Evolutionary conservation across 1,140 invertebrate genomes (phyloP), one percentile per base, ranked within the genome.

Genomic region (Cepaea nemoralis): DNA sequence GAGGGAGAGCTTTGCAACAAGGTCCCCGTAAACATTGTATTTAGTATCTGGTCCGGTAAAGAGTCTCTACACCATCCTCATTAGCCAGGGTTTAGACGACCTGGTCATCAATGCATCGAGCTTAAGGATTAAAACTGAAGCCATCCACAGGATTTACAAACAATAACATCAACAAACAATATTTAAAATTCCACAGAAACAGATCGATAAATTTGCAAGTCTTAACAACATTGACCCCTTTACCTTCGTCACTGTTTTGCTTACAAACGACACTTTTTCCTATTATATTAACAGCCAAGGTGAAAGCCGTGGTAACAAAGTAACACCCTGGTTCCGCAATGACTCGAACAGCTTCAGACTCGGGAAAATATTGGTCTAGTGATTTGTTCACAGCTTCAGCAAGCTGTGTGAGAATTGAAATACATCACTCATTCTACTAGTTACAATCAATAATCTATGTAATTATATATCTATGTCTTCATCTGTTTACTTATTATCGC

Each of bases 281-380:
- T 88, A 97, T 95, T 79, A 98, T 94, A 86, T 95, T 95, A 70
- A 96, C 95, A 70, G 95, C 94, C 33, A 99, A 93, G 35, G 97
- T 98, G 91, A 97, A 98, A 6, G 98, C 97, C 1, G 97, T 96
- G 8, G 96, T 95, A 12, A 91, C 91, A 91, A 97, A 98, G 92
- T 95, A 99, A 10, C 97, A 94, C 24, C 98, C 98, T 5, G 98
- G 98, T 91, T 99, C 98, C 24, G 97, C 96, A 87, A 99, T 98
- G 69, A 99, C 94, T 27, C 95, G 93, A 39, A 99, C 94, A 66
- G 94, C 93, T 90, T 92, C 91, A 45, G 89, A 90, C 70, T 94
- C 94, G 19, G 95, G 94, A 91, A 99, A 99, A 88, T 95, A 94
- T 75, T 94, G 93, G 78, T 97, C 94, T 70, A 99, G 90, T 19